Conservation (phyloP, 2,113 vertebrate genomes). For the Motacilla alba region DNA sequence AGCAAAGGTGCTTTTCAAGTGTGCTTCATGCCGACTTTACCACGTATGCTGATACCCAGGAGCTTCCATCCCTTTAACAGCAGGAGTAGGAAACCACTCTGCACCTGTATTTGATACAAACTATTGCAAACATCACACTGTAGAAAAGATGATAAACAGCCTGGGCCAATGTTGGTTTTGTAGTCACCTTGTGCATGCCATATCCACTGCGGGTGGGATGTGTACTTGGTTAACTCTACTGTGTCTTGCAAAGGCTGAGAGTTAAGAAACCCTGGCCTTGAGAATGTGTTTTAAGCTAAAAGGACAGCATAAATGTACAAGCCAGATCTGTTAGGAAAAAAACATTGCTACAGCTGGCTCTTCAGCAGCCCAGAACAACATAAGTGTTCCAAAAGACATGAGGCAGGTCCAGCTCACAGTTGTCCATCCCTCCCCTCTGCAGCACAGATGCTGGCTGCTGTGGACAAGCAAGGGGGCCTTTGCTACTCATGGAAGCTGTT, state of each 20-base stretch:
- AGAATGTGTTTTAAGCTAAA: background rate
- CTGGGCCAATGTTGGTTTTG: background rate
- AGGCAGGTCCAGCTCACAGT: background rate
- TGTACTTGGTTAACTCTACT: background rate
- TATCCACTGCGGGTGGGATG: accelerated
- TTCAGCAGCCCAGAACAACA: background rate
- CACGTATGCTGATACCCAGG: background rate
- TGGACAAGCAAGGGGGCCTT: background rate
- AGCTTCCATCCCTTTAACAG: background rate
- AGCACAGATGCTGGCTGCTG: background rate
- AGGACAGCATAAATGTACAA: background rate
- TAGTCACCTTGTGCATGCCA: background rate
- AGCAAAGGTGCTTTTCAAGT: background rate
- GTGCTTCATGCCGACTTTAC: background rate
- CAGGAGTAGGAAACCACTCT: background rate
- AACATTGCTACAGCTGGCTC: background rate
- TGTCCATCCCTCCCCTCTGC: background rate
- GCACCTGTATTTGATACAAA: background rate
- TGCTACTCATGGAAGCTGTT: background rate
- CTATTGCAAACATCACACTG: background rate
- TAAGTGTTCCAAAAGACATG: background rate
- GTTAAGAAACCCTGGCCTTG: background rate
- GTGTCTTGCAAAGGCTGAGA: background rate
- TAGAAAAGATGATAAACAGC: background rate
- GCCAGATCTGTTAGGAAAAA: background rate